Conservation (phyloP, 2,113 vertebrate species). For the Dicerorhinus sumatrensis region DNA sequence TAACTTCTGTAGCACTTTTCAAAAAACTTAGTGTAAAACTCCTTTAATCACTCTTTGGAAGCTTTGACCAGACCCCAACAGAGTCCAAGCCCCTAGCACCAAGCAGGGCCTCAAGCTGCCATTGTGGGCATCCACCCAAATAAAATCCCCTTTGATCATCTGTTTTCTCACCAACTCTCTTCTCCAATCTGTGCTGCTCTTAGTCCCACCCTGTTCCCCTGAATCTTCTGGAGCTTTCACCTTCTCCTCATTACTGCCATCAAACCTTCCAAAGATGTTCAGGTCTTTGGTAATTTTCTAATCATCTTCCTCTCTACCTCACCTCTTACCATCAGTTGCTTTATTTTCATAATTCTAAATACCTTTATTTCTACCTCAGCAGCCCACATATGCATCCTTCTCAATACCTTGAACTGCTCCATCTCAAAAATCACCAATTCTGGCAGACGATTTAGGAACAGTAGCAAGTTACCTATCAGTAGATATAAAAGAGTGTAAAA, state of each 20-base stretch:
- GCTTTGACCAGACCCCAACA: background rate
- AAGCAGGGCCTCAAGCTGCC: background rate
- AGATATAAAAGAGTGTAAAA: background rate
- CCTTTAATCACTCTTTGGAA: background rate
- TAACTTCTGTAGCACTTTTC: background rate
- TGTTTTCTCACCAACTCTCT: background rate
- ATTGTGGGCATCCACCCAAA: background rate
- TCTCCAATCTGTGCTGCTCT: background rate
- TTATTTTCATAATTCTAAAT: conserved; percentile 18
- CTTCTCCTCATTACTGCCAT: background rate
- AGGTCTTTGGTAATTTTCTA: background rate
- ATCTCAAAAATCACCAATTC: background rate
- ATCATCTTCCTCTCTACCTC: background rate
- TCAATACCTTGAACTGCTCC: background rate
- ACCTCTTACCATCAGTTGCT: background rate
- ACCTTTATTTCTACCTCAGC: conserved; percentile 21
- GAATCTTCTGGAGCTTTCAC: background rate
- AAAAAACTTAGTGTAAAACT: background rate
- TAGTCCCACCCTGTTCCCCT: background rate
- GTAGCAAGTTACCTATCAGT: background rate
- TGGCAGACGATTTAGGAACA: background rate
- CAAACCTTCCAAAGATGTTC: background rate
- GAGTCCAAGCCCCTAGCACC: background rate
- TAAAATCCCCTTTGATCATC: background rate
- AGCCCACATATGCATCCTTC: background rate